A percentile compares a stretch with the other conserved stretches of the same genome.
These are phyloP conservation scores for Scaptomyza parva DNA, from an alignment of 2,888 invertebrate genomes.

Conservation along the genomic window DNA sequence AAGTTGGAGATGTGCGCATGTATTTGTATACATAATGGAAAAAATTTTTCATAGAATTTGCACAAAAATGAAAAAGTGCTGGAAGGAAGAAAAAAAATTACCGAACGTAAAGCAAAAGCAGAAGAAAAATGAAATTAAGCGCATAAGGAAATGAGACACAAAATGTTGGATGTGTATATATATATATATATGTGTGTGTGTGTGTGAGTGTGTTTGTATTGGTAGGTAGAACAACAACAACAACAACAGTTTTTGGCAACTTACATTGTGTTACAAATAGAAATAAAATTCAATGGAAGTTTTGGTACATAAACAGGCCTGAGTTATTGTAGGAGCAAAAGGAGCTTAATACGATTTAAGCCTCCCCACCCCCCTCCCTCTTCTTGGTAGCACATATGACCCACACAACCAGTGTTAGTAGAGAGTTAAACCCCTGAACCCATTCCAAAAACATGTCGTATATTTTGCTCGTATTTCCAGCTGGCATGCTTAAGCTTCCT, in stretches of 20 bases:
- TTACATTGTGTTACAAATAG: conserved; percentile 64
- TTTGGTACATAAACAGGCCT: conserved; percentile 45
- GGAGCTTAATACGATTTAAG: conserved; percentile 69
- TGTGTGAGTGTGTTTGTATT: conserved; percentile 33
- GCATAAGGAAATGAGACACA: conserved; percentile 81
- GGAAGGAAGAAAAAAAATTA: conserved; percentile 50
- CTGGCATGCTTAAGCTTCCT: conserved; percentile 58
- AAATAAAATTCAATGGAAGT: conserved; percentile 69
- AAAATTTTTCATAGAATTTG: conserved; percentile 84
- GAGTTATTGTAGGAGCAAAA: conserved; percentile 9
- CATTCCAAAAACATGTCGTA: conserved; percentile 6
- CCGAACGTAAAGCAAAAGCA: conserved; percentile 49
- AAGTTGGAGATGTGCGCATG: conserved; percentile 53
- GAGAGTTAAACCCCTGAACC: conserved; percentile 40
- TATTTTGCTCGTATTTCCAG: conserved; percentile 43
- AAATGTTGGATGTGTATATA: conserved; percentile 43
- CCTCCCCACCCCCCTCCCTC: conserved; percentile 11
- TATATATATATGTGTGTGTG: too few relatives aligned
- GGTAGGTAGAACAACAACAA: conserved; percentile 23
- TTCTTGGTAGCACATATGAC: conserved; percentile 26
- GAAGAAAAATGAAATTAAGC: conserved; percentile 79
- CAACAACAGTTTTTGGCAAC: conserved; percentile 66
- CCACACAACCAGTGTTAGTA: conserved; percentile 37
- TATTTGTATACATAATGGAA: conserved; percentile 81
- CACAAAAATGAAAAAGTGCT: conserved; percentile 81